Percentiles rank a stretch among this genome's conserved stretches.
Evolutionary conservation across 2,888 invertebrate genomes (phyloP).

Genomic region (Xylota segnis): DNA sequence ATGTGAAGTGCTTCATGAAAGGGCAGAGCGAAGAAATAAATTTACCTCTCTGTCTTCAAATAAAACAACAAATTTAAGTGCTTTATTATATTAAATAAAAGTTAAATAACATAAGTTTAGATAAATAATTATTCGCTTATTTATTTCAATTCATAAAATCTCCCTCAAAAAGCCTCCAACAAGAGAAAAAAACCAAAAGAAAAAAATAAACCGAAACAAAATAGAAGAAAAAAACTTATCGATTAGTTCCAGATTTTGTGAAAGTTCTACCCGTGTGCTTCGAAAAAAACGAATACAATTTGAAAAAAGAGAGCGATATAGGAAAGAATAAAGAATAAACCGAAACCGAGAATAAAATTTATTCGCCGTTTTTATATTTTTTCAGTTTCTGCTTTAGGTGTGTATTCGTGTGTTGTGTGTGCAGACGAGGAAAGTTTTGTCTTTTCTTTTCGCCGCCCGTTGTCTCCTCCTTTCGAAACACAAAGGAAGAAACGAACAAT

Average conservation of each 20-base stretch:
- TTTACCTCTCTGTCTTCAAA: constrained; percentile 63
- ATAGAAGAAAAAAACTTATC: constrained; percentile 61
- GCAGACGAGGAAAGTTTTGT: constrained; percentile 52
- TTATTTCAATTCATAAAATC: constrained; percentile 38
- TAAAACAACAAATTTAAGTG: constrained; percentile 69
- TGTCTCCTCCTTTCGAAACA: constrained; percentile 52
- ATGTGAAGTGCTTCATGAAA: constrained; percentile 70
- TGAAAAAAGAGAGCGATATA: constrained; percentile 60
- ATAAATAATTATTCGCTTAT: constrained; percentile 38
- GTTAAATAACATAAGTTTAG: constrained; percentile 49
- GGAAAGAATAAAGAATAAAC: constrained; percentile 43
- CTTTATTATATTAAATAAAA: constrained; percentile 61
- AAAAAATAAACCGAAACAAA: constrained; percentile 25
- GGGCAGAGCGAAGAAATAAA: constrained; percentile 62
- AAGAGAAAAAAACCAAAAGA: constrained; percentile 1
- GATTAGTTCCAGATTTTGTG: constrained; percentile 73
- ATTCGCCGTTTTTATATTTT: constrained; percentile 75
- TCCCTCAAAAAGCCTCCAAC: not conserved
- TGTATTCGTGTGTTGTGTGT: constrained; percentile 72
- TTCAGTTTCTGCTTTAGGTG: constrained; percentile 69
- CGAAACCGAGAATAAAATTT: constrained; percentile 51
- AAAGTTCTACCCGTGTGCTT: constrained; percentile 70
- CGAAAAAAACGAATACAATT: constrained; percentile 25
- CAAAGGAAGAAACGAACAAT: constrained; percentile 65
- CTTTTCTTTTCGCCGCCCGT: constrained; percentile 54